These are phyloP conservation scores for Hydroisotoma schaefferi DNA, from an alignment of 2,888 invertebrate species.

Conservation along the genomic window DNA sequence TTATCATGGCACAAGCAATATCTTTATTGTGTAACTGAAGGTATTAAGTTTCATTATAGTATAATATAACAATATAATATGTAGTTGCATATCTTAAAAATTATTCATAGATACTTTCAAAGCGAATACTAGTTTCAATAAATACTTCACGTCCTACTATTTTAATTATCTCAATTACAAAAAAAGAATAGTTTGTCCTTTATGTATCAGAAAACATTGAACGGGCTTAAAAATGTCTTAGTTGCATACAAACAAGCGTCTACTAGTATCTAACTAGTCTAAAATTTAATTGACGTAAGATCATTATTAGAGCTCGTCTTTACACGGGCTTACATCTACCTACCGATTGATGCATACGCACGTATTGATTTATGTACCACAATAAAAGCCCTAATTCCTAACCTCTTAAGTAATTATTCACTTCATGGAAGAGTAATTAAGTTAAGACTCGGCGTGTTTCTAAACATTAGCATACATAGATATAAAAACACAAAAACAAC, in stretches of 20 bases:
- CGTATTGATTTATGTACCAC: not conserved
- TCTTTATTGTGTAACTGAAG: not conserved
- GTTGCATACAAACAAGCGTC: too few relatives aligned
- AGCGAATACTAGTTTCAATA: constrained; percentile 2
- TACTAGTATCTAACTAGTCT: too few relatives aligned
- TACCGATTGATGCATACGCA: constrained; percentile 6
- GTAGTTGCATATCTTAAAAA: not conserved
- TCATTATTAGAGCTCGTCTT: too few relatives aligned
- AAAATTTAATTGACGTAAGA: too few relatives aligned
- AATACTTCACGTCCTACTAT: not conserved
- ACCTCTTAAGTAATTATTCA: not conserved
- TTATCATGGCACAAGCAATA: constrained; percentile 14
- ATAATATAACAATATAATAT: not conserved
- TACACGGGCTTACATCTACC: not conserved
- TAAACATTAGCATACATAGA: not conserved
- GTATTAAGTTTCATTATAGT: not conserved
- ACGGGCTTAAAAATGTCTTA: too few relatives aligned
- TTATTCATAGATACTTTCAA: not conserved
- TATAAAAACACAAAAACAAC: not conserved
- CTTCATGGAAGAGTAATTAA: not conserved
- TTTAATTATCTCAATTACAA: not conserved
- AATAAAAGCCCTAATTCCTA: not conserved
- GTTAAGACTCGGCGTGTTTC: not conserved
- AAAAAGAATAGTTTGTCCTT: not conserved
- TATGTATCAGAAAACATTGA: too few relatives aligned